Percentiles rank a stretch among this genome's conserved stretches.
These are phyloP conservation scores for Netelia fuscicornis DNA, from an alignment of 2,888 invertebrate species.

Conservation along the genomic window DNA sequence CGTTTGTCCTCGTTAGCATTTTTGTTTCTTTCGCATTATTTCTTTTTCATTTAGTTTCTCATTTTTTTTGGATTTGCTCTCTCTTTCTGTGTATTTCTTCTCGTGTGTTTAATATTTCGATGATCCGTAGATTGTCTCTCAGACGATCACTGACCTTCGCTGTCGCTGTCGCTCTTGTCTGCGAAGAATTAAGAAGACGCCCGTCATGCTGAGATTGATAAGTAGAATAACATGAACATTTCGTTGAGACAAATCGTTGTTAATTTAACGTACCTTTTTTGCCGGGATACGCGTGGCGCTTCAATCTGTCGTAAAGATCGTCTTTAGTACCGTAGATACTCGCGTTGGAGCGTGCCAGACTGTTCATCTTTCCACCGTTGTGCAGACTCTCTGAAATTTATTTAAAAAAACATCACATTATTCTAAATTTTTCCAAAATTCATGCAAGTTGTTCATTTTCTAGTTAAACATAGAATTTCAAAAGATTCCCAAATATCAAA, in stretches of 20 bases:
- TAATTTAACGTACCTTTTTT: slow-evolving; percentile 92
- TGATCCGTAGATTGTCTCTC: slow-evolving; percentile 55
- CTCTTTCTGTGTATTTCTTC: slow-evolving; percentile 13
- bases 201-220: slow-evolving; percentile 66
- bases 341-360: slow-evolving; percentile 96
- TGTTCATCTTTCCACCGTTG: slow-evolving; percentile 95
- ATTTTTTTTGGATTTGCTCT: slow-evolving; percentile 35
- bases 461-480: too few species aligned
- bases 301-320: slow-evolving; percentile 97
- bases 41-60: slow-evolving; percentile 28
- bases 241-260: slow-evolving; percentile 48
- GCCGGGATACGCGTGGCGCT: slow-evolving; percentile 97
- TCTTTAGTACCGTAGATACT: slow-evolving; percentile 98
- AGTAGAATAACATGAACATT: slow-evolving; percentile 67
- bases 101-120: slow-evolving; percentile 49
- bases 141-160: slow-evolving; percentile 92
- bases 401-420: slow-evolving; percentile 23
- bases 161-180: slow-evolving; percentile 98
- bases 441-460: too few species aligned
- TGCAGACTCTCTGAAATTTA: slow-evolving; percentile 89
- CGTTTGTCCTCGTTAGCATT: slow-evolving; percentile 14
- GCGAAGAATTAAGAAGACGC: slow-evolving; percentile 83
- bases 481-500: too few species aligned
- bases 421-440: neutral
- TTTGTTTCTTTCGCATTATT: slow-evolving; percentile 24